These are phyloP conservation scores for Protula sp. DNA, from an alignment of 2,888 invertebrate genomes.

Conservation along the genomic window DNA sequence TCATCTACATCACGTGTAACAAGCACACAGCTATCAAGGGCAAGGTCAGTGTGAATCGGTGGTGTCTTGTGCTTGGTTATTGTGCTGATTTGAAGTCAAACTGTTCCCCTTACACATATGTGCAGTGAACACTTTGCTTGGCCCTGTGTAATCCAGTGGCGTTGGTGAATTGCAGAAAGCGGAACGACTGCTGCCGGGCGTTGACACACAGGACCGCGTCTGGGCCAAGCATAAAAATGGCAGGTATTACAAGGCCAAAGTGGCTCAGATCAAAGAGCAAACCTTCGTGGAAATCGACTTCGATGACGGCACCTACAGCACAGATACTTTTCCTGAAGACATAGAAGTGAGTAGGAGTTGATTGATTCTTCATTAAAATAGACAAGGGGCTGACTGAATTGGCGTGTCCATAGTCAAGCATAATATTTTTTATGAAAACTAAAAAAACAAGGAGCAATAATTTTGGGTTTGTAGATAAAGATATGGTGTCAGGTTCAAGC, in stretches of 20 bases:
- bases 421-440: too few species aligned
- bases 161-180: background rate
- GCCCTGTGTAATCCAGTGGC: too few species aligned
- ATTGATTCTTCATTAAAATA: too few species aligned
- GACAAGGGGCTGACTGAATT: too few species aligned
- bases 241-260: constrained; percentile 60
- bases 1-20: constrained; percentile 51
- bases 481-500: too few species aligned
- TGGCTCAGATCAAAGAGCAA: constrained; percentile 56
- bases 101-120: too few species aligned
- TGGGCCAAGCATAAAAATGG: constrained; percentile 63
- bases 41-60: constrained; percentile 12
- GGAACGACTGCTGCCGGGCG: constrained; percentile 27
- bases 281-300: constrained; percentile 63
- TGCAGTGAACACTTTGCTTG: too few species aligned
- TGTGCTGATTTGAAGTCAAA: too few species aligned
- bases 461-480: too few species aligned
- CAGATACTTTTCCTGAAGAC: constrained; percentile 60
- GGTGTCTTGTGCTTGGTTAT: too few species aligned
- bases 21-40: constrained; percentile 9
- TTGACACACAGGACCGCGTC: constrained; percentile 55
- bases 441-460: too few species aligned
- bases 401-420: too few species aligned
- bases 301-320: constrained; percentile 61
- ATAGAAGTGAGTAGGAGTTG: constrained; percentile 56